These are phyloP conservation scores for Dicycla oo DNA, from an alignment of 2,888 invertebrate species.

Conservation along the genomic window DNA sequence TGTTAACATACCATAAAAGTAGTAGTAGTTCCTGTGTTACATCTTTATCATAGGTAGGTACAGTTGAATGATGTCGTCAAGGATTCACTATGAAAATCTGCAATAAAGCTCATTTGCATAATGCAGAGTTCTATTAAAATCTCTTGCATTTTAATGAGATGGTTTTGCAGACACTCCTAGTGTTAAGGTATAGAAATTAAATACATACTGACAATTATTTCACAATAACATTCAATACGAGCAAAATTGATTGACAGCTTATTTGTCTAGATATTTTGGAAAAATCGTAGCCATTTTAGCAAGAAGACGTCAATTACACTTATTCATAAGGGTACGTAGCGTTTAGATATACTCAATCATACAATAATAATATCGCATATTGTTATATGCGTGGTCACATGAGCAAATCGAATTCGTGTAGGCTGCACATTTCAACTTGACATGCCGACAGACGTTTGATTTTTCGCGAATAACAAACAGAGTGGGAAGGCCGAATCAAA, in stretches of 20 bases:
- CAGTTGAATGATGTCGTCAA: conserved; percentile 15
- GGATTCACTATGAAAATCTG: background rate
- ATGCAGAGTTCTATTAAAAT: background rate
- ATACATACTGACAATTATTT: background rate
- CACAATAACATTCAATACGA: background rate
- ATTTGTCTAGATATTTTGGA: background rate
- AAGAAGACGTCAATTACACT: background rate
- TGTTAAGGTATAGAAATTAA: background rate
- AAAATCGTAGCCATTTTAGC: conserved; percentile 6
- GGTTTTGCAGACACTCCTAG: no score
- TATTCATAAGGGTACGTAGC: background rate
- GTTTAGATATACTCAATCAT: background rate
- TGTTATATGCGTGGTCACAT: conserved; percentile 35
- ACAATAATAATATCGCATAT: conserved; percentile 20
- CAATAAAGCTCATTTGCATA: conserved; percentile 6
- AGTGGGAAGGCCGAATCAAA: conserved; percentile 68
- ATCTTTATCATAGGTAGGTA: conserved; percentile 7
- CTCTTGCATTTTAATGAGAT: background rate
- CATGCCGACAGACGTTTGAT: conserved; percentile 56
- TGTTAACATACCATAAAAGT: conserved; percentile 1
- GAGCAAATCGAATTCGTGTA: conserved; percentile 55
- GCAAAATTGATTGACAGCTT: conserved; percentile 12
- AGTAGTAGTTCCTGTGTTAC: conserved; percentile 13
- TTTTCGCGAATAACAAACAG: conserved; percentile 71
- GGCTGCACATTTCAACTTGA: conserved; percentile 49